Conservation (phyloP, 2,797 vertebrate species). For the Amniataba percoides region DNA sequence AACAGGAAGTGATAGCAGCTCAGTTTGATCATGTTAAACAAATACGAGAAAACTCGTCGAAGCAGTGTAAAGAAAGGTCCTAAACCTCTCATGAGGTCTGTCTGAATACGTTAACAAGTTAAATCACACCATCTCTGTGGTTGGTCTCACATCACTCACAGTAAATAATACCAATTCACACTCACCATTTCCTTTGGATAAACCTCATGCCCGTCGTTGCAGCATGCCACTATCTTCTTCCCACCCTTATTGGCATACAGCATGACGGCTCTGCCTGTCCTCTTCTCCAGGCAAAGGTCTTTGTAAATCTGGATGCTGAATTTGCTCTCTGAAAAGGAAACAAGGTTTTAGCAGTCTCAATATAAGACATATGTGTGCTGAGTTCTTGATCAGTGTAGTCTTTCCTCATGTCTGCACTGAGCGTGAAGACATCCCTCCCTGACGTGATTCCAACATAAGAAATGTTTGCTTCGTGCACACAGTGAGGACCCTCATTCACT, state of each 20-base stretch:
- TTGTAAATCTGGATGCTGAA: conserved; percentile 40
- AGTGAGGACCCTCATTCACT: too few relatives aligned
- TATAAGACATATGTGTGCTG: not conserved
- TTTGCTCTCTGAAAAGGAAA: conserved; percentile 40
- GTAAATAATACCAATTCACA: not conserved
- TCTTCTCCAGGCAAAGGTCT: rapidly evolving
- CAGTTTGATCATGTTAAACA: too few relatives aligned
- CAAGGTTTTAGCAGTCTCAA: not conserved
- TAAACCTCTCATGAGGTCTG: not conserved
- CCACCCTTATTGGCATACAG: not conserved
- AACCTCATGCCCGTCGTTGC: not conserved
- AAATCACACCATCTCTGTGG: not conserved
- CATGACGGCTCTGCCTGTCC: conserved; percentile 1
- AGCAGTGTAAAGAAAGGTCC: not conserved
- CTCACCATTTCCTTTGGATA: conserved; percentile 55
- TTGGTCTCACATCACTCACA: too few relatives aligned
- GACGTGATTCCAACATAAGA: too few relatives aligned
- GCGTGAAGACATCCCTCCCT: not conserved
- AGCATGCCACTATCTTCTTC: conserved; percentile 47
- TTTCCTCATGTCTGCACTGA: not conserved
- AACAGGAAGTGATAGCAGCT: too few relatives aligned
- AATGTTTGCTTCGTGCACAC: too few relatives aligned
- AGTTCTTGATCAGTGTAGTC: not conserved
- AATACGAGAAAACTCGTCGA: too few relatives aligned
- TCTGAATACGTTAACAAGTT: not conserved